Conservation (phyloP, 1,140 invertebrate species). For the Oncopodura yosiiana region DNA sequence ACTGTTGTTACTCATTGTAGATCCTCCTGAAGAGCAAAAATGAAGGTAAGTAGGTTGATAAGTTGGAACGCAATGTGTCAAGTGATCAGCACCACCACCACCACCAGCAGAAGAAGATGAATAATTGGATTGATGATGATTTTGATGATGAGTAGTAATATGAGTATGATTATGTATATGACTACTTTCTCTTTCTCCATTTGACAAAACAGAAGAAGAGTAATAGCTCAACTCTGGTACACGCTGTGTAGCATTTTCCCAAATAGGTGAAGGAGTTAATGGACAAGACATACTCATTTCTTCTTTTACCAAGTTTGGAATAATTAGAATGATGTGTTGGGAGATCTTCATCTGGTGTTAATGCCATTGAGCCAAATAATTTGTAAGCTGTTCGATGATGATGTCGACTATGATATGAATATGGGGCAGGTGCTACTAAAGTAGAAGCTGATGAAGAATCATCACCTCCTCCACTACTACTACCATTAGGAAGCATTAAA, state of each 20-base stretch:
- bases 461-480: neutral
- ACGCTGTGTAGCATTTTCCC: constrained; percentile 34
- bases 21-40: neutral
- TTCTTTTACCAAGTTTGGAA: constrained; percentile 26
- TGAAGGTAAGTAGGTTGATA: constrained; percentile 18
- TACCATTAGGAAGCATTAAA: constrained; percentile 1
- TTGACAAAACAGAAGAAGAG: constrained; percentile 18
- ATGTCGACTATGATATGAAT: too few species aligned
- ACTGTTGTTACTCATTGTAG: too few species aligned
- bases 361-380: too few species aligned
- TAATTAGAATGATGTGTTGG: too few species aligned
- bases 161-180: neutral
- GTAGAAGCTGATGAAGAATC: neutral
- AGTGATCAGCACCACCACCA: neutral
- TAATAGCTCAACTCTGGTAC: too few species aligned
- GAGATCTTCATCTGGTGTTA: too few species aligned
- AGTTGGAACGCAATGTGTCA: constrained; percentile 26
- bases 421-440: neutral
- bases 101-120: neutral
- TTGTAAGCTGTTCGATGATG: too few species aligned
- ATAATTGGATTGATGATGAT: neutral
- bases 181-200: constrained; percentile 9
- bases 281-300: constrained; percentile 29
- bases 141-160: neutral
- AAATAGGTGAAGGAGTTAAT: constrained; percentile 33